Evolutionary conservation across 2,888 invertebrate genomes (phyloP).

Genomic region (Thymelicus sylvestris): DNA sequence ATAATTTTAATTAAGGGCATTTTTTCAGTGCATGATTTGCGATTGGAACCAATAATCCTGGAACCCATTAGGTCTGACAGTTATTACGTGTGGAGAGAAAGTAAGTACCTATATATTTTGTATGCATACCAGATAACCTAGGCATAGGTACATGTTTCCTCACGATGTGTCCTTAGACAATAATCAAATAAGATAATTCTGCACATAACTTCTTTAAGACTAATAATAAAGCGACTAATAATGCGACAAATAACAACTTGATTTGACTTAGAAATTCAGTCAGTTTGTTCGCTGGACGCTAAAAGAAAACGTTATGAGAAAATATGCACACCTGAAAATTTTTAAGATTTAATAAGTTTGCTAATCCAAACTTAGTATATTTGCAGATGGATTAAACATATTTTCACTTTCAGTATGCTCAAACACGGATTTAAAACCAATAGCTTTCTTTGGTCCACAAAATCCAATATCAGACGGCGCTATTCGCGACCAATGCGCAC

Average conservation of each 20-base stretch:
- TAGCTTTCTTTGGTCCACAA: constrained; percentile 75
- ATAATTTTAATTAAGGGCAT: background rate
- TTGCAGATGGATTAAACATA: background rate
- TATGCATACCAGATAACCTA: background rate
- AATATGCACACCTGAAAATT: too few species aligned
- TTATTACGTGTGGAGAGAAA: constrained; percentile 67
- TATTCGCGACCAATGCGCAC: constrained; percentile 67
- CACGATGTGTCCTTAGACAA: background rate
- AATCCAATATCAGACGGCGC: constrained; percentile 65
- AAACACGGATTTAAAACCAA: constrained; percentile 56
- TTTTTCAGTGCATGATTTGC: constrained; percentile 43
- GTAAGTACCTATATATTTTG: constrained; percentile 61
- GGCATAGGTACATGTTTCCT: background rate
- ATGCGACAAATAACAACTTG: too few species aligned
- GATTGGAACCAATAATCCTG: constrained; percentile 60
- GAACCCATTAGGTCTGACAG: constrained; percentile 63
- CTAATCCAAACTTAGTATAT: too few species aligned
- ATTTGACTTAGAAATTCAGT: too few species aligned
- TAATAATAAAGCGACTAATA: too few species aligned
- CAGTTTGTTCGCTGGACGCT: too few species aligned
- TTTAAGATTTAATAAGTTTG: too few species aligned
- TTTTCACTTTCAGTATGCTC: constrained; percentile 65
- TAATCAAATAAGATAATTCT: background rate
- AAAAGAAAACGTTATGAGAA: too few species aligned
- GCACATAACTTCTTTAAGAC: background rate